phyloP scores from a whole-genome alignment of 1,140 invertebrate species.

The Bombyx mandarina region DNA sequence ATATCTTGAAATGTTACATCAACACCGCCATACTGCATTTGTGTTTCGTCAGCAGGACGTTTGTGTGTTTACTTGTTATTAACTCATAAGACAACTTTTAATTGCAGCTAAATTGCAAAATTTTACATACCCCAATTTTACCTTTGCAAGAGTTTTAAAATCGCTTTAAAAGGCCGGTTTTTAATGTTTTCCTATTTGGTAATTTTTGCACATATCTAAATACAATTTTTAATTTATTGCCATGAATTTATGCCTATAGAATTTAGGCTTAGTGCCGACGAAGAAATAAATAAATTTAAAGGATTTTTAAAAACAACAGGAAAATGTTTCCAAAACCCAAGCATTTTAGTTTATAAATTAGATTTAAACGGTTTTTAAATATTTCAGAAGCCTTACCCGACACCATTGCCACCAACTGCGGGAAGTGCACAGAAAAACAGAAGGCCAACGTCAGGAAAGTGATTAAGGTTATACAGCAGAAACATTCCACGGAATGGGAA shows the following conservation, averaged over 20 bases:
- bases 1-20: too few species aligned
- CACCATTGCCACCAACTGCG: constrained; percentile 73
- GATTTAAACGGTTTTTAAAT: neutral
- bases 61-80: too few species aligned
- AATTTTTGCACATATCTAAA: too few species aligned
- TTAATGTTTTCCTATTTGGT: too few species aligned
- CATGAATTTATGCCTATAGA: neutral
- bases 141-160: too few species aligned
- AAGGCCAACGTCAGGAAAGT: constrained; percentile 76
- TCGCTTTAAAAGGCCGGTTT: too few species aligned
- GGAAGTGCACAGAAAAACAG: constrained; percentile 73
- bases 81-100: too few species aligned
- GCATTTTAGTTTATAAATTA: neutral
- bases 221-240: too few species aligned
- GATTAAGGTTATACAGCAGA: constrained; percentile 65
- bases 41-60: too few species aligned
- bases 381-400: constrained; percentile 73
- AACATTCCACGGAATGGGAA: constrained; percentile 64
- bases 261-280: neutral
- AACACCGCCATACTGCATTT: too few species aligned
- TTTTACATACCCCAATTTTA: too few species aligned
- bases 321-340: neutral
- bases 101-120: too few species aligned
- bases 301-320: neutral
- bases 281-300: neutral